Evolutionary conservation across 2,797 vertebrate species (phyloP).

Genomic region (Micrastur ruficollis): DNA sequence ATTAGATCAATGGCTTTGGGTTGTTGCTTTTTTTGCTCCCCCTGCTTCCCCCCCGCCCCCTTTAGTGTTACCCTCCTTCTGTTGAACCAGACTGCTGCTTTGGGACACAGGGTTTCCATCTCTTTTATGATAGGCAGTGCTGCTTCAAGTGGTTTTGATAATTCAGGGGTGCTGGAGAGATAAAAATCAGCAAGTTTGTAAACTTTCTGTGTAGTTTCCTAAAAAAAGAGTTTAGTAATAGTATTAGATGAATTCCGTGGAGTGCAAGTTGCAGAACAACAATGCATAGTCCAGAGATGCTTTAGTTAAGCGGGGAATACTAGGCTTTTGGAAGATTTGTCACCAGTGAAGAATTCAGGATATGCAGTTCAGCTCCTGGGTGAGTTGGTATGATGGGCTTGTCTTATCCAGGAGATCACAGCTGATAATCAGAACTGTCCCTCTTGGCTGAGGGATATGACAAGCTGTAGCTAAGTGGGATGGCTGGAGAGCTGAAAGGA

Average conservation of each 20-base stretch:
- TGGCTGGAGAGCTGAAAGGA: not conserved
- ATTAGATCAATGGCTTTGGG: not conserved
- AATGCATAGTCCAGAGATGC: not conserved
- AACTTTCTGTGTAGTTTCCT: not conserved
- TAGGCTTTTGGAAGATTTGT: not conserved
- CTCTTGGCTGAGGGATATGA: not conserved
- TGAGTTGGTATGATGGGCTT: not conserved
- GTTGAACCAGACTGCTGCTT: not conserved
- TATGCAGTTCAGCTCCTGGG: not conserved
- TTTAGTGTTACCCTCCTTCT: not conserved
- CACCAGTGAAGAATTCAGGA: not conserved
- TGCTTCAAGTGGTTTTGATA: not conserved
- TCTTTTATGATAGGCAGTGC: not conserved
- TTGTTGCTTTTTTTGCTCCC: accelerated
- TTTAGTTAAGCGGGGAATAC: not conserved
- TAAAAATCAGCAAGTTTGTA: not conserved
- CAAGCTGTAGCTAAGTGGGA: not conserved
- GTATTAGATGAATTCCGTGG: not conserved
- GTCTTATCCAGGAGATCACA: not conserved
- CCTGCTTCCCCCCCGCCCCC: accelerated
- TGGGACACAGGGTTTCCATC: not conserved
- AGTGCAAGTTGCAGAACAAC: not conserved
- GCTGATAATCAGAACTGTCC: not conserved
- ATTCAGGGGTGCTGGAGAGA: not conserved
- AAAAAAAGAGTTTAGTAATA: not conserved